Evolutionary conservation across 2,888 invertebrate genomes (phyloP), one percentile per base, ranked within the genome.

Genomic region (Aphrophora alni): DNA sequence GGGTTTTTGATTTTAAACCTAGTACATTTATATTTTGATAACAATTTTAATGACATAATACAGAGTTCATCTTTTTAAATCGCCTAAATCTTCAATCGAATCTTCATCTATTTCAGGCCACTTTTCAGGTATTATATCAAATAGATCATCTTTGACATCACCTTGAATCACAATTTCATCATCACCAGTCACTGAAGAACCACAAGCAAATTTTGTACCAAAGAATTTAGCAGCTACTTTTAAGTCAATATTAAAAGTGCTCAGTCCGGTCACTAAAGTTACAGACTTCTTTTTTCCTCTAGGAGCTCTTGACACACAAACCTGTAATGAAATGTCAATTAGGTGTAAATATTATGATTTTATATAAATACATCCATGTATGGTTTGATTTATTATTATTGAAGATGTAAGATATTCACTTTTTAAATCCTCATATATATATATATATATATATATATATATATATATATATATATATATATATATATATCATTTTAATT

Each of bases 151-250:
- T 89, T 99, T 98, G 0, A 99, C 98, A 90, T 99, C 98, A 78
- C 98, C 99, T 89, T 99, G 99, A 87, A 99, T 98, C 72, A 99
- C 99, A 87, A 99, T 99, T 89, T 99, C 99, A 91, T 99, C 99
- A 85, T 98, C 97, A 7, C 98, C 98, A 38, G 98, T 98, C 0
- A 99, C 98, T 12, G 99, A 99, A 8, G 98, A 97, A n/a, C 99
- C 99, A 89, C 99, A 99, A 5, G 99, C 98, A 90, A 99, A 99
- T 89, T 95, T 97, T 80, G 96, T 96, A 68, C 98, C 97, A 90
- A 99, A 99, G 88, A 96, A 97, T 88, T 99, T 99, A 38, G 98
- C 96, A 78, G 99, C 99, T 83, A 97, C 97, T 90, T 99, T 99
- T 82, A 99, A 90, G 89, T 99, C 99, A 88, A 99, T 98, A 88